Percentiles rank a stretch among this genome's conserved stretches.
Conservation (phyloP, 2,888 invertebrate species). For the Tortrix viridana region DNA sequence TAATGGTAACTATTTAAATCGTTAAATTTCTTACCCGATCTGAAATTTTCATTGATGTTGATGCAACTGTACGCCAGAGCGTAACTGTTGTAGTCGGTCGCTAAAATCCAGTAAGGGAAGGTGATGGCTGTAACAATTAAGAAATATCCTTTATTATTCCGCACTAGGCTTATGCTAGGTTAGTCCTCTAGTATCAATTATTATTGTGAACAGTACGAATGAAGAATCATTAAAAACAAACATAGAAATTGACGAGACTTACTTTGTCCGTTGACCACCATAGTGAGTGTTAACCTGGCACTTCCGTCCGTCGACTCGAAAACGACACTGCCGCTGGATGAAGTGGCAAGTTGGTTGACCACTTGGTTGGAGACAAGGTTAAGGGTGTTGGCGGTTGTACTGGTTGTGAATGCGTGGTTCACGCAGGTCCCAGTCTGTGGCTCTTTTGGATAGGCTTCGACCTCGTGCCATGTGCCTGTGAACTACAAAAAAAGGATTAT, state of each 20-base stretch:
- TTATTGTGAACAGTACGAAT: neutral
- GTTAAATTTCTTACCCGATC: constrained; percentile 24
- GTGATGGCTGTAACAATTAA: constrained; percentile 3
- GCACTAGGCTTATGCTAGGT: too few relatives aligned
- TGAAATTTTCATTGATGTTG: constrained; percentile 51
- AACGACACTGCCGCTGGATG: constrained; percentile 12
- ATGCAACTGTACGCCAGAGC: constrained; percentile 85
- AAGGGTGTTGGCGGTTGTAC: constrained; percentile 21
- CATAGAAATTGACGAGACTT: neutral
- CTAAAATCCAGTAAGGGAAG: constrained; percentile 81
- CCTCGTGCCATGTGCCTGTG: constrained; percentile 84
- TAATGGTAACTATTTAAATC: neutral
- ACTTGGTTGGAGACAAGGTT: constrained; percentile 47
- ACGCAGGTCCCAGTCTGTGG: constrained; percentile 68
- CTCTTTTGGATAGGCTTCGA: constrained; percentile 64
- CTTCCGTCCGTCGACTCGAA: constrained; percentile 7
- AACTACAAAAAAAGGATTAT: constrained; percentile 59
- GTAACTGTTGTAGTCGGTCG: constrained; percentile 83
- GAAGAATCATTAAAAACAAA: too few relatives aligned
- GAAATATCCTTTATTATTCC: neutral
- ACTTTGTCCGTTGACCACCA: constrained; percentile 34
- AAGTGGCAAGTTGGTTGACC: constrained; percentile 41
- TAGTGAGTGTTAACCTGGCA: constrained; percentile 18
- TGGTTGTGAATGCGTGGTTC: constrained; percentile 16
- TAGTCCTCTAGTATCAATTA: neutral